These are phyloP conservation scores for Hypanus sabinus DNA, from an alignment of 2,113 vertebrate genomes.

Conservation along the genomic window DNA sequence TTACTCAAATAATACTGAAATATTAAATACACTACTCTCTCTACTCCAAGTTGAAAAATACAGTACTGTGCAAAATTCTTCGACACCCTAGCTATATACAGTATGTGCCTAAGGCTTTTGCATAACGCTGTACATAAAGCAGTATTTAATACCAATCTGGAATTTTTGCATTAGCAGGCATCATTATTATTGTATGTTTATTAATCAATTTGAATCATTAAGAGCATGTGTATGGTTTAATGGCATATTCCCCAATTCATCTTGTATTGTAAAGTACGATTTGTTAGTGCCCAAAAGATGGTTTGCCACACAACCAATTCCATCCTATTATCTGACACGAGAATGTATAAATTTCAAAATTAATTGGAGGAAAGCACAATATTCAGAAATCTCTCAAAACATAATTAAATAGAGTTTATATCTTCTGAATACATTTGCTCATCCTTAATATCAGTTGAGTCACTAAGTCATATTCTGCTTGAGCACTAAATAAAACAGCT, in stretches of 20 bases:
- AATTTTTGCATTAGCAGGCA: not conserved
- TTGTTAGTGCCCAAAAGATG: not conserved
- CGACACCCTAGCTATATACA: too few relatives aligned
- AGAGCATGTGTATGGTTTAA: not conserved
- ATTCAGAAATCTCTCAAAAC: not conserved
- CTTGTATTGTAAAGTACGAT: not conserved
- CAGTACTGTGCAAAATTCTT: too few relatives aligned
- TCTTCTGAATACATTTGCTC: not conserved
- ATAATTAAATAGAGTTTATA: not conserved
- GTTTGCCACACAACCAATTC: not conserved
- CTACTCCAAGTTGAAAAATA: too few relatives aligned
- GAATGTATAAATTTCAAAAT: not conserved
- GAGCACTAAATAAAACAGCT: not conserved
- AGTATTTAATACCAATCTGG: not conserved
- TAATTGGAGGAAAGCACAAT: not conserved
- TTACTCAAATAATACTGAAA: too few relatives aligned
- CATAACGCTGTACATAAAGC: not conserved
- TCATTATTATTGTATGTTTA: not conserved
- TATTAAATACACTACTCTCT: too few relatives aligned
- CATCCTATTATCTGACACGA: not conserved
- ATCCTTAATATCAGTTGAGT: not conserved
- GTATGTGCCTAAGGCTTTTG: too few relatives aligned
- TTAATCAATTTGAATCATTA: not conserved
- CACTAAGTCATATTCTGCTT: not conserved
- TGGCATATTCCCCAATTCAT: not conserved